Percentiles rank a stretch among this genome's conserved stretches.
These are phyloP conservation scores for Listronotus oregonensis DNA, from an alignment of 1,140 invertebrate genomes.

Conservation along the genomic window DNA sequence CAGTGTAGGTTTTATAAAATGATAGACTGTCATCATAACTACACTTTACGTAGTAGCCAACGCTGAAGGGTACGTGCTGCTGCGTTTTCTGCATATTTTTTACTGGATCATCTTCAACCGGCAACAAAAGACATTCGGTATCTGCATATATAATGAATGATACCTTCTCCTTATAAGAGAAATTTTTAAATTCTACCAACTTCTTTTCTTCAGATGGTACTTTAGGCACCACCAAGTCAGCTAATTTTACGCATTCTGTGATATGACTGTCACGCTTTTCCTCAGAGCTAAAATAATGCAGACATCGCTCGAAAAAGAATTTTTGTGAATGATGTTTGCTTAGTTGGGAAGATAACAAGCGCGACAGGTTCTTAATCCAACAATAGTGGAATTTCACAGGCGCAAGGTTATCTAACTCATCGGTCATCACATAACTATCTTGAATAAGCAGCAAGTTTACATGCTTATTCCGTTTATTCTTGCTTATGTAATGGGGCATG, in stretches of 20 bases:
- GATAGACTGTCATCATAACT: too few relatives aligned
- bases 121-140: not conserved
- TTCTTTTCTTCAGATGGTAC: not conserved
- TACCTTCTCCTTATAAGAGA: not conserved
- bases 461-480: slow-evolving; percentile 40
- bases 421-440: slow-evolving; percentile 31
- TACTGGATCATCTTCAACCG: not conserved
- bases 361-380: slow-evolving; percentile 47
- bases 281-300: slow-evolving; percentile 41
- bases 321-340: slow-evolving; percentile 34
- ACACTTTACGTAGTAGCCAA: too few relatives aligned
- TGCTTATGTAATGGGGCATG: slow-evolving; percentile 24
- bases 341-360: slow-evolving; percentile 44
- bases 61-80: too few relatives aligned
- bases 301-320: slow-evolving; percentile 48
- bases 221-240: not conserved
- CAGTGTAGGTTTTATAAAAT: too few relatives aligned
- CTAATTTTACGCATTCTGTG: slow-evolving; percentile 29
- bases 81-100: too few relatives aligned
- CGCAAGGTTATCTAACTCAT: slow-evolving; percentile 26
- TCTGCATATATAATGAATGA: not conserved
- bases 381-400: slow-evolving; percentile 45
- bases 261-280: slow-evolving; percentile 37
- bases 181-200: not conserved
- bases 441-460: slow-evolving; percentile 45